Evolutionary conservation across 1,140 invertebrate genomes (phyloP).

Genomic region (Orius insidiosus): DNA sequence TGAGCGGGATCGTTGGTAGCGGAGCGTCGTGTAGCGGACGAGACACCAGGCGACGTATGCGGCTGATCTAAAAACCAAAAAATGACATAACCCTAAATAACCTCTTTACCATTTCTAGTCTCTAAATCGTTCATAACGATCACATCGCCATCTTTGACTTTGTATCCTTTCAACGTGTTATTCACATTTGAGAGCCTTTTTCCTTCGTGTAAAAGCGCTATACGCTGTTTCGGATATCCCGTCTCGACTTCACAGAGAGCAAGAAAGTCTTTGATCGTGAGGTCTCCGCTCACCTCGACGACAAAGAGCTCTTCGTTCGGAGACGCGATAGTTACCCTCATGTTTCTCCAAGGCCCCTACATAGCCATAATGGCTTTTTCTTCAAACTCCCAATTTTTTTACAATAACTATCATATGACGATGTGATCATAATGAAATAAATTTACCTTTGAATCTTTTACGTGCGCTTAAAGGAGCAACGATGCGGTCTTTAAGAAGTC

Average conservation of each 20-base stretch:
- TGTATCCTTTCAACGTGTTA: conserved; percentile 58
- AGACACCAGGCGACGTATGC: not conserved
- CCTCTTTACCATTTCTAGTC: not conserved
- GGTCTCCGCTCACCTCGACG: conserved; percentile 76
- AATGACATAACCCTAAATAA: not conserved
- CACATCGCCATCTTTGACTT: conserved; percentile 53
- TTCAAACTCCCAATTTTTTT: too few relatives aligned
- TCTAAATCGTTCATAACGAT: not conserved
- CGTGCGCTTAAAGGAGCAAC: too few relatives aligned
- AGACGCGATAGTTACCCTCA: conserved; percentile 84
- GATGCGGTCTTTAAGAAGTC: too few relatives aligned
- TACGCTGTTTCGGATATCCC: conserved; percentile 61
- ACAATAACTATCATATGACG: too few relatives aligned
- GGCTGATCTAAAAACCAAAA: not conserved
- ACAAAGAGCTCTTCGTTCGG: conserved; percentile 71
- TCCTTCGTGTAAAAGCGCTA: conserved; percentile 71
- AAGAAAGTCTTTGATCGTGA: conserved; percentile 90
- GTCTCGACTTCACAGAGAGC: conserved; percentile 84
- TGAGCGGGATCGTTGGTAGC: conserved; percentile 70
- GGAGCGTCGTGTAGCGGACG: not conserved
- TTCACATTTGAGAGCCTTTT: conserved; percentile 65
- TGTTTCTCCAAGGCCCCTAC: conserved; percentile 23
- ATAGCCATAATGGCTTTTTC: too few relatives aligned
- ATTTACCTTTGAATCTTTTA: too few relatives aligned
- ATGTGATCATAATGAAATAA: too few relatives aligned